These are phyloP conservation scores for Platyura marginata DNA, from an alignment of 1,140 invertebrate genomes.

Conservation along the genomic window DNA sequence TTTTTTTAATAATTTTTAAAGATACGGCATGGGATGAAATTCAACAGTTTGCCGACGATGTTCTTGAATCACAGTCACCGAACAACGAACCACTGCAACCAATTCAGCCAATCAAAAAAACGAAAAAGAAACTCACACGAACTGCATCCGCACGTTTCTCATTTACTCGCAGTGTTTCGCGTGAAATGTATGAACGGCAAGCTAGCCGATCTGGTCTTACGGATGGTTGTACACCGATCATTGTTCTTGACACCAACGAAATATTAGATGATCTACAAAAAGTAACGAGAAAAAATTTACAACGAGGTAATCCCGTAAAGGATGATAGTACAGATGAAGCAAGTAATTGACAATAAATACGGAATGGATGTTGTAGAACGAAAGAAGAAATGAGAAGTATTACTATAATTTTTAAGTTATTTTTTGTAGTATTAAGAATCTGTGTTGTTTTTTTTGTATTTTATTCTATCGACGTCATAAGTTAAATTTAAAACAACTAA, in stretches of 20 bases:
- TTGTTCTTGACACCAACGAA: slow-evolving; percentile 26
- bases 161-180: slow-evolving; percentile 44
- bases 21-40: slow-evolving; percentile 60
- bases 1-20: slow-evolving; percentile 9
- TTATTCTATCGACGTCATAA: no score
- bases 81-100: slow-evolving; percentile 12
- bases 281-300: slow-evolving; percentile 5
- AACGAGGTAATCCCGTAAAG: background rate
- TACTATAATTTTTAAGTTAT: no score
- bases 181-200: slow-evolving; percentile 37
- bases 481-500: no score
- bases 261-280: slow-evolving; percentile 15
- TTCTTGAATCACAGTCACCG: slow-evolving; percentile 28
- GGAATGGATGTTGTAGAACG: no score
- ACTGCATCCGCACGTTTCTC: slow-evolving; percentile 40
- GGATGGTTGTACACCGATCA: slow-evolving; percentile 46
- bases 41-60: slow-evolving; percentile 41
- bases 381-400: no score
- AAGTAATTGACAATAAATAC: background rate
- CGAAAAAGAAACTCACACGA: slow-evolving; percentile 30
- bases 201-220: slow-evolving; percentile 36
- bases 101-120: slow-evolving; percentile 26
- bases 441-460: no score
- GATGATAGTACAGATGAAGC: background rate
- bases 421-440: no score